These are phyloP conservation scores for Sigmodon hispidus DNA, from an alignment of 2,113 vertebrate genomes.

Conservation along the genomic window DNA sequence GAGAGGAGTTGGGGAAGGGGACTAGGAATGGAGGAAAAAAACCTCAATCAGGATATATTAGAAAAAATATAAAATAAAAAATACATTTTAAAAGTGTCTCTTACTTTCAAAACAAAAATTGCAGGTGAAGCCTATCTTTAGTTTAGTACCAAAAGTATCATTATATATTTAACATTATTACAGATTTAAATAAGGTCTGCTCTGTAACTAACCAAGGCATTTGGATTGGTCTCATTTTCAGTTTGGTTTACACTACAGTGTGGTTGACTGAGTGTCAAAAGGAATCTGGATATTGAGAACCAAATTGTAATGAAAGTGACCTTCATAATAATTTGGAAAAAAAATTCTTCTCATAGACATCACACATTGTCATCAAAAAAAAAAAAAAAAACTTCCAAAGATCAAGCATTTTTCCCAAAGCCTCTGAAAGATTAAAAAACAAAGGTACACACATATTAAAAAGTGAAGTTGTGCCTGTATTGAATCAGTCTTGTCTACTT, in stretches of 20 bases:
- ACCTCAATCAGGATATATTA: background rate
- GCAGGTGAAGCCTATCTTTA: background rate
- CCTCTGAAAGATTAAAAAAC: background rate
- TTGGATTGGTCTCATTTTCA: background rate
- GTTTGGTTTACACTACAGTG: background rate
- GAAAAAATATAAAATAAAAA: background rate
- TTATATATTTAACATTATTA: background rate
- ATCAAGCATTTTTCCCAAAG: background rate
- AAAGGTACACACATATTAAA: background rate
- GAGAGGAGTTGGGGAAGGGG: too few relatives aligned
- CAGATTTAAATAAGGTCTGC: background rate
- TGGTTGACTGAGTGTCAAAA: background rate
- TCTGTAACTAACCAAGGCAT: background rate
- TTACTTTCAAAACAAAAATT: background rate
- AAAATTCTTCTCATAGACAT: background rate
- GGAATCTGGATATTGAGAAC: slow-evolving; percentile 28
- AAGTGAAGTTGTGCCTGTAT: too few relatives aligned
- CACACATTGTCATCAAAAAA: background rate
- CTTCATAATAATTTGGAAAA: background rate
- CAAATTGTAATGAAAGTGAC: background rate
- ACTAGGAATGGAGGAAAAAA: background rate
- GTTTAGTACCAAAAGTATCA: fast-evolving
- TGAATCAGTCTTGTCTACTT: fast-evolving
- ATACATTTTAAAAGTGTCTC: background rate
- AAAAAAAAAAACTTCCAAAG: background rate